Conservation (phyloP, 2,797 vertebrate species). For the Lophura swinhoii region DNA sequence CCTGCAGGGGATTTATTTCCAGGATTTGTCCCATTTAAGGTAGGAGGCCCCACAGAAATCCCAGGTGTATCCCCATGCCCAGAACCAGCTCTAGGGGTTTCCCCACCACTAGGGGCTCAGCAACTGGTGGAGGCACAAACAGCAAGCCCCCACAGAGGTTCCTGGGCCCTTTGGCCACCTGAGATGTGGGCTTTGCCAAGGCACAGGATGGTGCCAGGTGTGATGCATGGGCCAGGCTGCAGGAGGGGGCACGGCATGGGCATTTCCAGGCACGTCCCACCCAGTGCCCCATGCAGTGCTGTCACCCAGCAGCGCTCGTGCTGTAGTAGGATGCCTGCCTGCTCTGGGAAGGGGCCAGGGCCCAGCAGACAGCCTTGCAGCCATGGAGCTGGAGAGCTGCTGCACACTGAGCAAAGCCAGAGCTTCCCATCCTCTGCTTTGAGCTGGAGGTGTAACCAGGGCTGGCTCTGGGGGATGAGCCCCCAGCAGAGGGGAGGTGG, state of each 20-base stretch:
- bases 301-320: neutral
- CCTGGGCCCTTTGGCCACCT: too few relatives aligned
- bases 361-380: neutral
- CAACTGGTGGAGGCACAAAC: too few relatives aligned
- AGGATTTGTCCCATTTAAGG: neutral
- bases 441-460: neutral
- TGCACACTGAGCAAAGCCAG: neutral
- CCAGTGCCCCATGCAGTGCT: neutral
- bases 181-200: too few relatives aligned
- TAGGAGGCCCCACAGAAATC: rapidly evolving
- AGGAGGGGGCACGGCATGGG: neutral
- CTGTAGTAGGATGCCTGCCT: neutral
- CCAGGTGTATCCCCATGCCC: rapidly evolving
- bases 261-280: neutral
- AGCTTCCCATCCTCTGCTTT: neutral
- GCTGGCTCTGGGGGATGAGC: neutral
- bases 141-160: too few relatives aligned
- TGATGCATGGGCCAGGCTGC: neutral
- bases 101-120: neutral
- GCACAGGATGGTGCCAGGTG: too few relatives aligned
- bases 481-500: neutral
- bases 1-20: neutral
- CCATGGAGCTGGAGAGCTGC: neutral
- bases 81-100: neutral
- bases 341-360: neutral